Evolutionary conservation across 1,140 invertebrate species (phyloP).

Genomic region (Caenorhabditis inopinata): DNA sequence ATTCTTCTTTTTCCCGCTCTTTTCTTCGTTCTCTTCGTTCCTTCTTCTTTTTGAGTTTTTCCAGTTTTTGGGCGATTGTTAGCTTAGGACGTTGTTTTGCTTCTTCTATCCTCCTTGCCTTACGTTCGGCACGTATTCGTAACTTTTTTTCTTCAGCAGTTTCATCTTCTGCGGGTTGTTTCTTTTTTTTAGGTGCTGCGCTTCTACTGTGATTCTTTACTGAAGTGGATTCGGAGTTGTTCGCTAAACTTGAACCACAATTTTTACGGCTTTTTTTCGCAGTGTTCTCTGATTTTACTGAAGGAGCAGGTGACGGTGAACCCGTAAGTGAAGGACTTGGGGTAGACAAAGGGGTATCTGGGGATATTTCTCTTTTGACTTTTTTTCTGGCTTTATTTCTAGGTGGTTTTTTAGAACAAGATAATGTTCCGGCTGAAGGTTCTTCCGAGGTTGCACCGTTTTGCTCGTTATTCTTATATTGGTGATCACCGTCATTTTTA

Average conservation of each 20-base stretch:
- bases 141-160: slow-evolving; percentile 1
- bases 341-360: neutral
- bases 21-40: neutral
- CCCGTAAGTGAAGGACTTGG: neutral
- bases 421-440: neutral
- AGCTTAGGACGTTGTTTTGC: neutral
- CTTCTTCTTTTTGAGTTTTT: neutral
- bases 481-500: no score
- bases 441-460: neutral
- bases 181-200: neutral
- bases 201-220: neutral
- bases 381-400: neutral
- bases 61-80: neutral
- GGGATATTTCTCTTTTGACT: neutral
- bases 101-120: neutral
- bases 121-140: neutral
- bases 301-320: neutral
- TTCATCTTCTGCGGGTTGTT: neutral
- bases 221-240: neutral
- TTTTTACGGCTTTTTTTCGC: neutral
- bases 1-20: neutral
- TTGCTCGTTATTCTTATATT: no score
- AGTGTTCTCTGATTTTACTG: neutral
- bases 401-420: neutral
- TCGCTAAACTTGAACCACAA: no score